Evolutionary conservation across 2,113 vertebrate species (phyloP).

Genomic region (Rousettus leschenaultii): DNA sequence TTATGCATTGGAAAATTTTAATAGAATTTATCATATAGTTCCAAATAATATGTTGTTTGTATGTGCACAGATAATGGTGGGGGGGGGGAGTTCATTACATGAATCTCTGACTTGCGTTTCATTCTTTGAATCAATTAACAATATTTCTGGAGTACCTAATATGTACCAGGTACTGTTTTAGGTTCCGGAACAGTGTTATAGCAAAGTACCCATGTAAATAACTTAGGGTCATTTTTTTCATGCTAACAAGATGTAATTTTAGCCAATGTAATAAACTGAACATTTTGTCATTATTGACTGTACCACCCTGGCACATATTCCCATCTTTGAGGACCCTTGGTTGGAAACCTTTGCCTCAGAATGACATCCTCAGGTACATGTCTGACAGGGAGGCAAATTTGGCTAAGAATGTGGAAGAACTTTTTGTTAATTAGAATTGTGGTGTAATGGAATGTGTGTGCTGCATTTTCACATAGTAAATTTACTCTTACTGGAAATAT

Average conservation of each 20-base stretch:
- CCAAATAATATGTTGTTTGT: constrained; percentile 8
- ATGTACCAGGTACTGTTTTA: not conserved
- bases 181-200: not conserved
- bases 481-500: constrained; percentile 12
- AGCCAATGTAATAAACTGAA: not conserved
- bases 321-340: not conserved
- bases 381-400: not conserved
- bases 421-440: constrained; percentile 36
- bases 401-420: constrained; percentile 40
- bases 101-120: not conserved
- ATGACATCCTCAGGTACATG: not conserved
- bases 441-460: not conserved
- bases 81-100: not conserved
- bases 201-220: not conserved
- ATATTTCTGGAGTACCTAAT: not conserved
- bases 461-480: constrained; percentile 30
- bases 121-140: constrained; percentile 13
- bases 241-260: constrained; percentile 4
- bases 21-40: not conserved
- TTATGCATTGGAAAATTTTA: not conserved
- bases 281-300: not conserved
- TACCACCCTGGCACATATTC: not conserved
- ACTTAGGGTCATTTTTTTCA: not conserved
- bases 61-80: not conserved
- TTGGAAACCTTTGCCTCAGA: constrained; percentile 24